Evolutionary conservation across 2,888 invertebrate species (phyloP).

Genomic region (Trilocha varians): DNA sequence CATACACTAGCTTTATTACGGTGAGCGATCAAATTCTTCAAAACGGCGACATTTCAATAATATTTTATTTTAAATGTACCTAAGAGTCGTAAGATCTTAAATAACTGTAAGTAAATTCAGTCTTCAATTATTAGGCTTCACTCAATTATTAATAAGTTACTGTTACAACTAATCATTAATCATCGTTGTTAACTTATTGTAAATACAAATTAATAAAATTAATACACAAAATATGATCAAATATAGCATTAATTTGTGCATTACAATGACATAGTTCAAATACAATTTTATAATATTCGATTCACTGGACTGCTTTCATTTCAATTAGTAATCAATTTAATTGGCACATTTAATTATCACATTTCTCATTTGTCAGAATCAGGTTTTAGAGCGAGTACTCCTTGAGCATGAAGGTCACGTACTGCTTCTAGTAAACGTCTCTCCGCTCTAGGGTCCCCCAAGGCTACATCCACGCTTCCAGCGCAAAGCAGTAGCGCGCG

Average conservation of each 20-base stretch:
- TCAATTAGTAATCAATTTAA: constrained; percentile 15
- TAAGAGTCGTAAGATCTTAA: too few relatives aligned
- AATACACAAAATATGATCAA: constrained; percentile 31
- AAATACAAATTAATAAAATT: constrained; percentile 26
- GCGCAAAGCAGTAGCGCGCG: constrained; percentile 84
- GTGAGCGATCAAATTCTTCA: constrained; percentile 56
- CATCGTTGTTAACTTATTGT: too few relatives aligned
- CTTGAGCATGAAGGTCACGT: constrained; percentile 80
- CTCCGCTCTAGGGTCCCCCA: constrained; percentile 84
- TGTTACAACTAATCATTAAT: constrained; percentile 35
- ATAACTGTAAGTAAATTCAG: constrained; percentile 52
- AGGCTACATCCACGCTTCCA: constrained; percentile 85
- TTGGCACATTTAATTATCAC: constrained; percentile 37
- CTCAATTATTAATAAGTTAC: constrained; percentile 24
- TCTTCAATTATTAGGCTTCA: constrained; percentile 65
- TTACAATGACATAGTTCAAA: constrained; percentile 15
- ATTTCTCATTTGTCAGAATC: constrained; percentile 44
- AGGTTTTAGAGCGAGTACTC: constrained; percentile 74
- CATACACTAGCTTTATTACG: constrained; percentile 39
- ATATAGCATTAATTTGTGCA: constrained; percentile 35
- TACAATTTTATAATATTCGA: constrained; percentile 21
- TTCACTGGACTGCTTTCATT: constrained; percentile 29
- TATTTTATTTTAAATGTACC: constrained; percentile 4
- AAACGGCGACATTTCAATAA: constrained; percentile 18
- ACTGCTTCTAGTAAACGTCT: constrained; percentile 82